A percentile compares a stretch with the other conserved stretches of the same genome.
Conservation (phyloP, 2,113 vertebrate genomes). For the Cyanistes caeruleus region DNA sequence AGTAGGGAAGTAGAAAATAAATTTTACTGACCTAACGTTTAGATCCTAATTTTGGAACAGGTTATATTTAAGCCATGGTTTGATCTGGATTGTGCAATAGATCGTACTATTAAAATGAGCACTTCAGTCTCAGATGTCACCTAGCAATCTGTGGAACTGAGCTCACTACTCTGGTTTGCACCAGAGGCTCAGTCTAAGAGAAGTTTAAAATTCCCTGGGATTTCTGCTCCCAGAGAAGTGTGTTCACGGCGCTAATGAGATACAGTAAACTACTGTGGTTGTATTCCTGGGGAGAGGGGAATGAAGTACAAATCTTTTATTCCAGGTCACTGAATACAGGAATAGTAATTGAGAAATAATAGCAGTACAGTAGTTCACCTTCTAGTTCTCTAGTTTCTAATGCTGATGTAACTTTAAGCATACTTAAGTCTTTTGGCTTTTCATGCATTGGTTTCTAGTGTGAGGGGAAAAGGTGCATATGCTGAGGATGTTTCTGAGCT, state of each 20-base stretch:
- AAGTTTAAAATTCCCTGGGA: not conserved
- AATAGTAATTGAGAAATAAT: not conserved
- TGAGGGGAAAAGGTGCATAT: fast-evolving
- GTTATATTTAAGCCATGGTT: not conserved
- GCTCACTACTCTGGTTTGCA: not conserved
- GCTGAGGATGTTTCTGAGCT: not conserved
- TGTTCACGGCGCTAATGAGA: not conserved
- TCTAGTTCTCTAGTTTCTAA: not conserved
- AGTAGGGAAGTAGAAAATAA: not conserved
- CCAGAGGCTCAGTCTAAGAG: not conserved
- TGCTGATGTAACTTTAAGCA: not conserved
- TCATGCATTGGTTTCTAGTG: not conserved
- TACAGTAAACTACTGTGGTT: not conserved
- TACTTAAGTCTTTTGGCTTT: not conserved
- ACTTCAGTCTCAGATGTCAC: not conserved
- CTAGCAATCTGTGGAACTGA: not conserved
- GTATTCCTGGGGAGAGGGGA: not conserved
- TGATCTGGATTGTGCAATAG: not conserved
- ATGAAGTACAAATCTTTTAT: not conserved
- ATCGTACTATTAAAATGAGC: not conserved
- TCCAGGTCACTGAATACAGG: not conserved
- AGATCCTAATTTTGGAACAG: not conserved
- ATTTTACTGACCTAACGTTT: not conserved
- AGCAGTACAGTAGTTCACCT: not conserved
- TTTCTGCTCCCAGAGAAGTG: not conserved